Evolutionary conservation across 2,113 vertebrate species (phyloP).

Genomic region (Pipra filicauda): DNA sequence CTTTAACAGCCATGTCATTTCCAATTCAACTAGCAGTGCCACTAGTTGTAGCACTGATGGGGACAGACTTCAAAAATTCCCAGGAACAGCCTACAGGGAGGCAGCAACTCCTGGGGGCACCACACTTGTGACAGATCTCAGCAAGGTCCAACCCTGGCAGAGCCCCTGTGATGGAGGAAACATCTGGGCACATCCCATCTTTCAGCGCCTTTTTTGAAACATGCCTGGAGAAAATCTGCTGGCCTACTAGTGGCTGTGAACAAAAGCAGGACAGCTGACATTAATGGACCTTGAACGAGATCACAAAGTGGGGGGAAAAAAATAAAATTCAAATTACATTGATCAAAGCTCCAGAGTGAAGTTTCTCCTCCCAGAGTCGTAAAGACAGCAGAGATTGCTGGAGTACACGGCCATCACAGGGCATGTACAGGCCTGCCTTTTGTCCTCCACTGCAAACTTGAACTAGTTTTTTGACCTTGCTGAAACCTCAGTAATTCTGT

Average conservation of each 20-base stretch:
- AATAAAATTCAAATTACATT: not conserved
- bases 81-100: not conserved
- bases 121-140: not conserved
- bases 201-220: not conserved
- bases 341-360: not conserved
- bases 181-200: not conserved
- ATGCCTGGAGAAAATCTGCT: not conserved
- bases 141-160: not conserved
- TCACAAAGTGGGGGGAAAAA: accelerated
- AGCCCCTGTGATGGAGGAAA: not conserved
- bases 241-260: not conserved
- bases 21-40: not conserved
- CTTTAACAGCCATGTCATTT: not conserved
- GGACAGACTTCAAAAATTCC: not conserved
- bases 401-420: not conserved
- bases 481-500: not conserved
- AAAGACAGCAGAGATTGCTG: not conserved
- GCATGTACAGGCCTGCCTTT: not conserved
- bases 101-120: not conserved
- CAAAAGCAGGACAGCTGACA: not conserved
- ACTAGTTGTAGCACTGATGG: not conserved
- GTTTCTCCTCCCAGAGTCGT: not conserved
- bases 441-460: not conserved
- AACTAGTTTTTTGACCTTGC: not conserved
- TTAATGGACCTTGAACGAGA: not conserved